Base-by-base conservation (phyloP, 1,140 invertebrate genomes). In the Conus betulinus region DNA sequence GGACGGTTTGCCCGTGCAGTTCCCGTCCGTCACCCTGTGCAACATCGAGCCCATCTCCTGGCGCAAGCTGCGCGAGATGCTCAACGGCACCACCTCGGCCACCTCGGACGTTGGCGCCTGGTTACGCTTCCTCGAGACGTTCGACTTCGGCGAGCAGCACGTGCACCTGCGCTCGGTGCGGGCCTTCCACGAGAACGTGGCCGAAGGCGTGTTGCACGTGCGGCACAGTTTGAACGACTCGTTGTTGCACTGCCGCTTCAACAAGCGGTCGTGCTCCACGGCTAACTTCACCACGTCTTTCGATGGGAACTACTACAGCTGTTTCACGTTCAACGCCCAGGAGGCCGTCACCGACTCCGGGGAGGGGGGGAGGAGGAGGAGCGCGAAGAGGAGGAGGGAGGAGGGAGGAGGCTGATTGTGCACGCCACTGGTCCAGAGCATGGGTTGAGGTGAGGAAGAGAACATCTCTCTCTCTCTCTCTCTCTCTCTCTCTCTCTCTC, bases 281-380 rank as follows among this genome's bases (percentile, higher is more conserved):
- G 15, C 84, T 27, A 94, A 94, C 87, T 94, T 94, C 78, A 91
- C 91, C 8, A 88, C 89, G 15, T 91, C 89, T 79, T 94, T 94
- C 84, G 93, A 94, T 79, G 94, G 93, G 15, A 93, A 94, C 85
- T 94, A 94, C 84, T 94, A 91, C 89, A 94, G 92, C 87, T 94
- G 94, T 76, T 94, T 91, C 87, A 94, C 94, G 20, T 94, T 94
- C 88, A 94, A 94, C 85, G 74, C 85, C 11, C 71, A 78, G 23
- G 20, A 71, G 8, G 52, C 85, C 11, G 13, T 53, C 52, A 0
- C 60, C 67, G 67, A 23, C 85, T 3, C 91, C 5, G 67, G 23
- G 67, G 67, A 71, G 67, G 67, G 11, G 23, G 67, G 23, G 67
- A 71, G 20, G 23, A 23, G 67, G 67, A n/a, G 67, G 23, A 71